These are phyloP conservation scores for Neuroterus valhalla DNA, from an alignment of 1,140 invertebrate species.

Conservation along the genomic window DNA sequence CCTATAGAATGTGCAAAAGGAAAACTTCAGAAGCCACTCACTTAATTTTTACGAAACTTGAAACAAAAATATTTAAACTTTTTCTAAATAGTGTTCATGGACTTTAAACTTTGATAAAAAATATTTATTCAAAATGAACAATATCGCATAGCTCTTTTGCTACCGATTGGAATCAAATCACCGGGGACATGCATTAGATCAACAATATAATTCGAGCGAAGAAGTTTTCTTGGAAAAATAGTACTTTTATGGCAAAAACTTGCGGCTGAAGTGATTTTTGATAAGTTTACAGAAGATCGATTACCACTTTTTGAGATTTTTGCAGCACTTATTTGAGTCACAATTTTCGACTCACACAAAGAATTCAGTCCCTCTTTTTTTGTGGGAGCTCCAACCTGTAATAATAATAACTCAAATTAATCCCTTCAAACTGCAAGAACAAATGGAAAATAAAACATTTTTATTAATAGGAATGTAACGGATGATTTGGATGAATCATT, in stretches of 20 bases:
- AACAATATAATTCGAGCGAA: conserved; percentile 78
- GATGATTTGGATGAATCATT: too few species aligned
- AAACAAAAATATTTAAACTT: too few species aligned
- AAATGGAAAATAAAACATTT: too few species aligned
- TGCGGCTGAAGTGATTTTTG: conserved; percentile 4
- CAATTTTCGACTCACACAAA: conserved; percentile 38
- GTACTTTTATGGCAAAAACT: conserved; percentile 14
- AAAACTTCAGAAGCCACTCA: too few species aligned
- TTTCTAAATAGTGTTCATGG: too few species aligned
- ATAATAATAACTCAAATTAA: not conserved
- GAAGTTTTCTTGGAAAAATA: conserved; percentile 73
- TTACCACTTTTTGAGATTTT: conserved; percentile 28
- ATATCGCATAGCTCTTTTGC: conserved; percentile 55
- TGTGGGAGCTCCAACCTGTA: conserved; percentile 50
- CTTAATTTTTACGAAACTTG: too few species aligned
- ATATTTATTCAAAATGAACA: conserved; percentile 35
- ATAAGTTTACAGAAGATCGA: not conserved
- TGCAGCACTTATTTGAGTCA: not conserved
- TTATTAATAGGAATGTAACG: too few species aligned
- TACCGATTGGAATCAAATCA: conserved; percentile 71
- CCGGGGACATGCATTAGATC: conserved; percentile 78
- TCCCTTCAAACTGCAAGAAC: too few species aligned
- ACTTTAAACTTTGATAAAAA: not conserved
- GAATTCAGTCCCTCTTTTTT: not conserved
- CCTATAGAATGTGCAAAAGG: too few species aligned